A percentile compares a stretch with the other conserved stretches of the same genome.
phyloP scores from a whole-genome alignment of 2,888 invertebrate genomes.

The Hermodice carunculata region DNA sequence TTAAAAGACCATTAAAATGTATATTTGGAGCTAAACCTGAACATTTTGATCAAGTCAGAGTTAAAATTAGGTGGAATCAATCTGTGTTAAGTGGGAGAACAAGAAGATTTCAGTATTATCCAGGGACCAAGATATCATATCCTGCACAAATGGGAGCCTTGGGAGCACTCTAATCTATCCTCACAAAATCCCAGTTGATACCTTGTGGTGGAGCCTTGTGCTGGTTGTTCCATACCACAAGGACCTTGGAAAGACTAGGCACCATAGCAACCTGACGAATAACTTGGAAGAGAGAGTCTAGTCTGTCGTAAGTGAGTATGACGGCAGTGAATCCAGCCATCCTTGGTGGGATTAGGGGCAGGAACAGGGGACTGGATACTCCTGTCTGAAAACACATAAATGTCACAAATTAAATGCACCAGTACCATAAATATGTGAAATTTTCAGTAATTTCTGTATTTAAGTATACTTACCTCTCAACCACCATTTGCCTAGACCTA shows the following conservation, averaged over 20 bases:
- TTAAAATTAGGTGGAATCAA: no score
- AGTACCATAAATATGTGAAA: no score
- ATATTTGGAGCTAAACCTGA: no score
- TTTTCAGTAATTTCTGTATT: no score
- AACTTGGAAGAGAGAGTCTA: slow-evolving; percentile 88
- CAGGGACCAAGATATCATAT: background rate
- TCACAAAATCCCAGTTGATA: slow-evolving; percentile 70
- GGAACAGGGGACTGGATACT: slow-evolving; percentile 75
- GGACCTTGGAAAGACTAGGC: slow-evolving; percentile 90
- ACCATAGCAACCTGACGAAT: slow-evolving; percentile 88
- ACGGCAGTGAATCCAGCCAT: slow-evolving; percentile 91
- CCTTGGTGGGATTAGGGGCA: slow-evolving; percentile 85
- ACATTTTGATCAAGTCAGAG: no score
- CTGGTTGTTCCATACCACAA: slow-evolving; percentile 98
- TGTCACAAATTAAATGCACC: background rate
- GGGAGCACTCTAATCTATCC: background rate
- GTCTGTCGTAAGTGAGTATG: slow-evolving; percentile 92
- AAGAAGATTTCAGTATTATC: no score
- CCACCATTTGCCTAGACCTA: no score
- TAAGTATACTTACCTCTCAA: no score
- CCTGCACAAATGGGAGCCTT: background rate
- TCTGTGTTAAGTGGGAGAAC: no score
- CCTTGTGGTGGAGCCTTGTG: slow-evolving; percentile 88
- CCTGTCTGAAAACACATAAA: slow-evolving; percentile 43
- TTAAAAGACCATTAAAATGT: no score